A percentile compares a stretch with the other conserved stretches of the same genome.
Evolutionary conservation across 2,113 vertebrate species (phyloP).

Genomic region (Brevimyrus niger): DNA sequence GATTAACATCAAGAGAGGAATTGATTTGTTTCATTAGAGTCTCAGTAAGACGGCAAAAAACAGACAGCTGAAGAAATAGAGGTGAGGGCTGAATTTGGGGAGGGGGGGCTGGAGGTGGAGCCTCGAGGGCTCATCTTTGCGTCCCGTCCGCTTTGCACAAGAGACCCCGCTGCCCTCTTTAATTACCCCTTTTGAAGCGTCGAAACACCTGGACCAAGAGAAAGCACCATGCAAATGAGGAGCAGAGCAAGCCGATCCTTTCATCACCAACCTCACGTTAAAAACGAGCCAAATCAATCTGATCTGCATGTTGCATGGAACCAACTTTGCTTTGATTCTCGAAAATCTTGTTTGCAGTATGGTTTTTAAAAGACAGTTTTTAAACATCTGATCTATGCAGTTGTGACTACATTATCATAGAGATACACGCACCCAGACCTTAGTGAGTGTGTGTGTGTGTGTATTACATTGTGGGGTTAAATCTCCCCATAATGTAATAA

Average conservation of each 20-base stretch:
- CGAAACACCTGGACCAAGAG: slow-evolving; percentile 38
- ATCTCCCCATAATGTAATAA: neutral
- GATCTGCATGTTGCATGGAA: slow-evolving; percentile 5
- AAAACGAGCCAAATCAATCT: slow-evolving; percentile 33
- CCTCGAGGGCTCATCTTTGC: neutral
- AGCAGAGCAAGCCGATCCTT: slow-evolving; percentile 28
- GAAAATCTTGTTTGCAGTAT: neutral
- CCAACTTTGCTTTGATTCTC: neutral
- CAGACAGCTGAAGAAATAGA: neutral
- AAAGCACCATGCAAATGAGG: slow-evolving; percentile 36
- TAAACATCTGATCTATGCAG: neutral
- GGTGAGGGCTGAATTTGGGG: neutral
- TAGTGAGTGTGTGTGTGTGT: neutral
- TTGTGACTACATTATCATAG: neutral
- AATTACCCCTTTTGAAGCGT: slow-evolving; percentile 34
- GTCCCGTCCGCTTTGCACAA: neutral
- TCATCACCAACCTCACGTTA: slow-evolving; percentile 34
- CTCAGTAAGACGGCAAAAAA: neutral
- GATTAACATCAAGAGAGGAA: neutral
- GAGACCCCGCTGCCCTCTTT: slow-evolving; percentile 9
- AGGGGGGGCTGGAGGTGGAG: neutral
- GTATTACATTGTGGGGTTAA: neutral
- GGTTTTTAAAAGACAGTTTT: neutral
- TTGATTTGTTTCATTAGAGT: neutral
- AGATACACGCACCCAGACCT: neutral